Base-by-base conservation (phyloP, 2,888 invertebrate species). In the Scotopteryx bipunctaria region DNA sequence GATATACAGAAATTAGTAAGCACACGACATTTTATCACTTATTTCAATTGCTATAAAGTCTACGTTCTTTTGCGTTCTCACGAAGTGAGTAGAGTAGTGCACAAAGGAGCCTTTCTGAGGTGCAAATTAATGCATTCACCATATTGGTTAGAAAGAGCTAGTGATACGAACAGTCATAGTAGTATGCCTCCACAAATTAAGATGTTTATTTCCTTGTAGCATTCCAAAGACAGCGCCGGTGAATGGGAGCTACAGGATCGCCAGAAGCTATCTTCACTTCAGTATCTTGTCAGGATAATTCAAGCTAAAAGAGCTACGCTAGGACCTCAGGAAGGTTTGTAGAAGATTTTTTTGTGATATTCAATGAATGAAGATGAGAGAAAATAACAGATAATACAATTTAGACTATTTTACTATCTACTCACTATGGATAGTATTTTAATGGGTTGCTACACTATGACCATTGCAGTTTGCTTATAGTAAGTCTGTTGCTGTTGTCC, bases 161-260 rank as follows among this genome's bases (percentile, higher is more conserved):
- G n/a, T n/a, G n/a, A n/a, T n/a, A 11, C 11, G 3, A 9, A 4
- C 27, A 27, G 2, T 25, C 27, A 9, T 9, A 0, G 9, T 11
- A 3, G 1, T 16, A 13, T 35, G 6, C 1, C 32, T 27, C 29
- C 31, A 19, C 40, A 15, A 25, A 36, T 2, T 33, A 23, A 49
- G 21, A 6, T 27, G n/a, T 17, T 40, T 27, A 25, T 43, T 31
- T 38, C 32, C 41, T 55, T 46, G 16, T 59, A 93, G 91, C 93
- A 97, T 74, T 97, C 97, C 3, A 93, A 94, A 73, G 97, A 98
- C 83, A 94, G 95, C 15, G 96, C 96, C 0, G 96, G 96, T 0
- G 96, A 96, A 66, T 95, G 96, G 86, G 96, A 96, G 75, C 80
- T 94, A 21, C 91, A 93, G 43, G 94, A 97, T 43, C 96, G 97